Percentiles rank a stretch among this genome's conserved stretches.
These are phyloP conservation scores for Iguana delicatissima DNA, from an alignment of 2,797 vertebrate genomes.

Conservation along the genomic window DNA sequence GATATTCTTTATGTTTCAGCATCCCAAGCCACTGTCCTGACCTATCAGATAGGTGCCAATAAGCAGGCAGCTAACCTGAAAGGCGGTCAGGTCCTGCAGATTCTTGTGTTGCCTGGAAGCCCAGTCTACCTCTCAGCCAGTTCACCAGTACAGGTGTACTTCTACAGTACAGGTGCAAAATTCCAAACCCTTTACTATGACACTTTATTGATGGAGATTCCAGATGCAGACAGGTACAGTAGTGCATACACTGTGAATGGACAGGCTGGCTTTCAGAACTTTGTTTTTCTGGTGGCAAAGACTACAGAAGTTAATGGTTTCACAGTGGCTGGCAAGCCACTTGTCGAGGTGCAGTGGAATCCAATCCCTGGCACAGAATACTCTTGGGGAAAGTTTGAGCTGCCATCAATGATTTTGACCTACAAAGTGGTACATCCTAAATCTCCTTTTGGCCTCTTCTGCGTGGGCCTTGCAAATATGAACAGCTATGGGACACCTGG, in stretches of 20 bases:
- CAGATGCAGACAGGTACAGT: slow-evolving; percentile 76
- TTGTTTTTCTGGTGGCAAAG: slow-evolving; percentile 77
- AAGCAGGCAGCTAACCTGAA: slow-evolving; percentile 13
- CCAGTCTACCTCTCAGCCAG: slow-evolving; percentile 76
- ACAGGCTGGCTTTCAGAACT: slow-evolving; percentile 65
- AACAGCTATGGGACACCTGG: neutral
- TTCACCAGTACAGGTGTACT: slow-evolving; percentile 78
- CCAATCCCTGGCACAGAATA: slow-evolving; percentile 74
- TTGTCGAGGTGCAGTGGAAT: slow-evolving; percentile 69
- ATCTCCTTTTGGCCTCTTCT: slow-evolving; percentile 78
- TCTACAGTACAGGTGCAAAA: slow-evolving; percentile 77
- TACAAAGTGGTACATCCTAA: slow-evolving; percentile 68
- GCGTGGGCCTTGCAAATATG: slow-evolving; percentile 69
- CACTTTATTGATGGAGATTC: slow-evolving; percentile 79
- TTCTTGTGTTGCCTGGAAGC: neutral
- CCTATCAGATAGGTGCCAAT: slow-evolving; percentile 31
- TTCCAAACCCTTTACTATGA: slow-evolving; percentile 34
- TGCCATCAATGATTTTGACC: slow-evolving; percentile 11
- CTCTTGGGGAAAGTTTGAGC: slow-evolving; percentile 77
- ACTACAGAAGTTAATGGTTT: slow-evolving; percentile 56
- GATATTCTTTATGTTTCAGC: slow-evolving; percentile 79
- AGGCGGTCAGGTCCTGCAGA: slow-evolving; percentile 43
- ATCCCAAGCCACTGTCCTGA: slow-evolving; percentile 75
- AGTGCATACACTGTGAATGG: slow-evolving; percentile 74
- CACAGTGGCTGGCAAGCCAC: slow-evolving; percentile 57